Conservation (phyloP, 2,888 invertebrate species). For the Nemotelus pantherinus region DNA sequence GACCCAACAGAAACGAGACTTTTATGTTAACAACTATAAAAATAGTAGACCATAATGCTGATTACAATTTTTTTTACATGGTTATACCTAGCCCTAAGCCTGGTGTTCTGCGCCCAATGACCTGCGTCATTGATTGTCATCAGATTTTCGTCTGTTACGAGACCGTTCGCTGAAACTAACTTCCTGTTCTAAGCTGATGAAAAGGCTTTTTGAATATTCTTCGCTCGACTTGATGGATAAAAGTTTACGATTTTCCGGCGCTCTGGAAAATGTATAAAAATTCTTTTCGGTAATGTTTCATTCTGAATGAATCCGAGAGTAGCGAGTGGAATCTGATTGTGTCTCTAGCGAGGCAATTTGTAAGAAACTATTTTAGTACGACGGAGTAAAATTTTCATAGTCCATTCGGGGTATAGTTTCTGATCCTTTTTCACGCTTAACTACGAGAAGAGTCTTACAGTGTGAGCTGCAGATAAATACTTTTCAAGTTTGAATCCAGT, state of each 20-base stretch:
- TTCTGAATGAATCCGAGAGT: not conserved
- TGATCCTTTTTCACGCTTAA: too few species aligned
- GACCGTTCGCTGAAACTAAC: not conserved
- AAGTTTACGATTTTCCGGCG: constrained; percentile 36
- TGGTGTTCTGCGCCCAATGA: constrained; percentile 3
- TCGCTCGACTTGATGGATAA: not conserved
- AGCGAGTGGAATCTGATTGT: not conserved
- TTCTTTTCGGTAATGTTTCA: constrained; percentile 11
- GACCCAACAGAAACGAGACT: constrained; percentile 19
- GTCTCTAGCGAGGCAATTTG: not conserved
- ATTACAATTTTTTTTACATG: constrained; percentile 27
- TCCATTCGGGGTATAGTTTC: too few species aligned
- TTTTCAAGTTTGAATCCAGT: too few species aligned
- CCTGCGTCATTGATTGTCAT: constrained; percentile 32
- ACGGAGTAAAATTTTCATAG: too few species aligned
- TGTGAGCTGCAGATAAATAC: too few species aligned
- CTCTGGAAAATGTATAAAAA: constrained; percentile 17
- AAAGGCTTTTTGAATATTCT: constrained; percentile 20
- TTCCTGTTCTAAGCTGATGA: not conserved
- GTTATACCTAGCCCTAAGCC: not conserved
- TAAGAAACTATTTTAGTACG: not conserved
- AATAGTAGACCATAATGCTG: constrained; percentile 13
- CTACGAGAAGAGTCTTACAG: too few species aligned
- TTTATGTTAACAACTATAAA: constrained; percentile 35
- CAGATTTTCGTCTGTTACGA: constrained; percentile 17